A percentile compares a stretch with the other conserved stretches of the same genome.
These are phyloP conservation scores for Rhinatrema bivittatum DNA, from an alignment of 2,797 vertebrate genomes.

Conservation along the genomic window DNA sequence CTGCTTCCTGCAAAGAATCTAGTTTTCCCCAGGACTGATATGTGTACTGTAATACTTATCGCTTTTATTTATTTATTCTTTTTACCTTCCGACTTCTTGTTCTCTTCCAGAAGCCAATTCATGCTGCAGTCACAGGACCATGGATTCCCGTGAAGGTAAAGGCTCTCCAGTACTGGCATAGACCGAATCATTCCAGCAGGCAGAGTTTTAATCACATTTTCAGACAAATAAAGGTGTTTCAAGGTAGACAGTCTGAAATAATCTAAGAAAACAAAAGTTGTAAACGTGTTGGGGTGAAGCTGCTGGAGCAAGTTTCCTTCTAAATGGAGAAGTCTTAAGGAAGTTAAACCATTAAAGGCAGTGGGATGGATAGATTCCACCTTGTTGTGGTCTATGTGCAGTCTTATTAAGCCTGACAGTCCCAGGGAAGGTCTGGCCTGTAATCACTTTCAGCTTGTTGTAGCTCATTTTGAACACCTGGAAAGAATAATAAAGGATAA, in stretches of 20 bases:
- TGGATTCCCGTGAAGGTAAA: conserved; percentile 83
- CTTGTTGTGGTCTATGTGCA: conserved; percentile 86
- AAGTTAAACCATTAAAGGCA: conserved; percentile 75
- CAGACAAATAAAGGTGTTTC: conserved; percentile 79
- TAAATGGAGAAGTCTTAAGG: conserved; percentile 76
- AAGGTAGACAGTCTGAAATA: conserved; percentile 78
- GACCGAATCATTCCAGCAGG: conserved; percentile 47
- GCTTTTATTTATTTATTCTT: no score
- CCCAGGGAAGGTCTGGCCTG: conserved; percentile 64
- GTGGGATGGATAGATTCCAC: conserved; percentile 82
- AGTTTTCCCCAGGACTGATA: no score
- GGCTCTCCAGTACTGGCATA: conserved; percentile 75
- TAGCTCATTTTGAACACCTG: conserved; percentile 94
- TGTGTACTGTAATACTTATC: no score
- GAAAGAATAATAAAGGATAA: neutral
- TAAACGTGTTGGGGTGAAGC: conserved; percentile 77
- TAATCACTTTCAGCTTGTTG: conserved; percentile 76
- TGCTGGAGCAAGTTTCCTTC: conserved; percentile 82
- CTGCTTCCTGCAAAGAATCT: no score
- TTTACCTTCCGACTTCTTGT: conserved; percentile 62
- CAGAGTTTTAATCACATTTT: conserved; percentile 69
- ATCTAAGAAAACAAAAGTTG: conserved; percentile 69
- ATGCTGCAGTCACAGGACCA: conserved; percentile 85
- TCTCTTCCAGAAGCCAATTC: conserved; percentile 71
- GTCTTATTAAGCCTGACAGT: conserved; percentile 64